These are phyloP conservation scores for Pygmarrhopalites habei DNA, from an alignment of 1,140 invertebrate genomes.

Conservation along the genomic window DNA sequence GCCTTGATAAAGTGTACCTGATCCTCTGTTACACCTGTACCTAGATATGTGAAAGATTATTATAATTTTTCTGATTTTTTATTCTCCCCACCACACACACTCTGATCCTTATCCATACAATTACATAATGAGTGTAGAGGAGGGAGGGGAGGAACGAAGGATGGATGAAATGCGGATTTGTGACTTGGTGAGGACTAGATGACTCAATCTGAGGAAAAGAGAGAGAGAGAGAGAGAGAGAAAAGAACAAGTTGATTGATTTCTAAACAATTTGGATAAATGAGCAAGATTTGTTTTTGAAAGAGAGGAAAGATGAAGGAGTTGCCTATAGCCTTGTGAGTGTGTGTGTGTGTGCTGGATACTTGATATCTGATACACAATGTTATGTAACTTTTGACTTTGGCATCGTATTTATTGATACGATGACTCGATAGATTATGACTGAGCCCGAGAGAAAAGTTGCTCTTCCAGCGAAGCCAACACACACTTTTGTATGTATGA, in stretches of 20 bases:
- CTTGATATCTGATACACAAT: neutral
- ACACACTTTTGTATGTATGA: neutral
- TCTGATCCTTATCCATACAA: too few species aligned
- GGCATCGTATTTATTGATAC: neutral
- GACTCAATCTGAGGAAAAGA: neutral
- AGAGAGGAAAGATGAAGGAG: neutral
- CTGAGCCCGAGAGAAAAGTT: neutral
- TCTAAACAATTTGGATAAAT: slow-evolving; percentile 27
- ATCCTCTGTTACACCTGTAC: too few species aligned
- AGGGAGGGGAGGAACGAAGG: neutral
- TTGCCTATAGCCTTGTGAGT: neutral
- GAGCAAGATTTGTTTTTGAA: slow-evolving; percentile 17
- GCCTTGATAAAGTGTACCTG: too few species aligned
- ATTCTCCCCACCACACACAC: too few species aligned
- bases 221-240: neutral
- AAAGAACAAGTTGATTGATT: slow-evolving; percentile 21
- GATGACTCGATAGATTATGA: slow-evolving; percentile 13
- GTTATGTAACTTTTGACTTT: too few species aligned
- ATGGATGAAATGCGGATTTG: too few species aligned
- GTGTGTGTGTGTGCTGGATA: neutral
- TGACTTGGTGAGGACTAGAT: neutral
- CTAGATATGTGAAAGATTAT: too few species aligned
- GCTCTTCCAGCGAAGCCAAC: too few species aligned
- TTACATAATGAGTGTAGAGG: neutral
- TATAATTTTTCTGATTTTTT: too few species aligned